Conservation (phyloP, 2,113 vertebrate species). For the Rhizomys pruinosus region DNA sequence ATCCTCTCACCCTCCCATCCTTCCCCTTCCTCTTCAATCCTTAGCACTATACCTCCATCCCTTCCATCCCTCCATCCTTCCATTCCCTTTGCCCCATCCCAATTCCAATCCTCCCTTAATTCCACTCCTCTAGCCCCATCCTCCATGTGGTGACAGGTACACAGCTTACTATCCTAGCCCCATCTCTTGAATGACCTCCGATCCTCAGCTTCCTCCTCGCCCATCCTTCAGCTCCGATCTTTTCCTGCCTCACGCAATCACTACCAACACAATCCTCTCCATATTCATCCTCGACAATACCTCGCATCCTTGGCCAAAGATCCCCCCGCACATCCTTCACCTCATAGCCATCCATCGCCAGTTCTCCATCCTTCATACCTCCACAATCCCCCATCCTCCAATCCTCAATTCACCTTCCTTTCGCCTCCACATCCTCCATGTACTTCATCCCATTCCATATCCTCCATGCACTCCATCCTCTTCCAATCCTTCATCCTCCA, state of each 20-base stretch:
- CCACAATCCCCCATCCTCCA: not conserved
- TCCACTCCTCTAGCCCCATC: not conserved
- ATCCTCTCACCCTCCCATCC: too few species aligned
- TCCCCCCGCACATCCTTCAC: not conserved
- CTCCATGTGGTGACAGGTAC: too few species aligned
- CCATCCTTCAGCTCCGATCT: too few species aligned
- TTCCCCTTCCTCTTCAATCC: too few species aligned
- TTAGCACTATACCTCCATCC: too few species aligned
- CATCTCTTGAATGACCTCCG: not conserved
- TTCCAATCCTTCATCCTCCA: not conserved
- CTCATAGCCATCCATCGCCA: not conserved
- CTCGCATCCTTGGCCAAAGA: not conserved
- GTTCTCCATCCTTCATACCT: not conserved
- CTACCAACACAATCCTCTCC: too few species aligned
- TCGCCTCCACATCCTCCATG: not conserved
- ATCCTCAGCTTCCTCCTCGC: not conserved
- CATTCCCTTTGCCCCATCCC: too few species aligned
- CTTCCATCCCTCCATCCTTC: too few species aligned
- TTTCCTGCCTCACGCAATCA: too few species aligned
- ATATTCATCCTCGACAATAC: not conserved
- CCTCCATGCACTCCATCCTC: not conserved
- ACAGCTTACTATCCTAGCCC: too few species aligned
- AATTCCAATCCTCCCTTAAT: too few species aligned
- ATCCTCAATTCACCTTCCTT: not conserved
- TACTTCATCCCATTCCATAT: not conserved